Evolutionary conservation across 2,888 invertebrate species (phyloP).

Genomic region (Meganola albula): DNA sequence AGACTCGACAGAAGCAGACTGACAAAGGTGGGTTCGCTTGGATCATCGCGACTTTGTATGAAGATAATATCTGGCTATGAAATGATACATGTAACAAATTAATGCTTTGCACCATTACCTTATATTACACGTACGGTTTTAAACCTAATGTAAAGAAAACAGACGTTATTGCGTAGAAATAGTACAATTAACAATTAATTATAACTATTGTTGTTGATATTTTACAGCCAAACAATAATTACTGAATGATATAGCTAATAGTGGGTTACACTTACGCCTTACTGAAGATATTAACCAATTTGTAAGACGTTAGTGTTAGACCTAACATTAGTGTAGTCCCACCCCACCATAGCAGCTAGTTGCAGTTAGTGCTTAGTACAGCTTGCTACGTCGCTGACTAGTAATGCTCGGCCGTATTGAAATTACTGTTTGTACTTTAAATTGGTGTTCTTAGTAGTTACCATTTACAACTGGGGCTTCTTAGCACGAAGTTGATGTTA

Average conservation of each 20-base stretch:
- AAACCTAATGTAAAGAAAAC: conserved; percentile 37
- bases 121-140: conserved; percentile 45
- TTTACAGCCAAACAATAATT: conserved; percentile 43
- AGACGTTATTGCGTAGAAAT: conserved; percentile 35
- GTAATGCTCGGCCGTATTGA: conserved; percentile 37
- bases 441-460: conserved; percentile 27
- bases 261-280: conserved; percentile 31
- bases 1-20: no score
- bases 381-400: conserved; percentile 54
- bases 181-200: no score
- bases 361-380: no score
- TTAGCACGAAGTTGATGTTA: no score
- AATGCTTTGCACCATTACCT: conserved; percentile 59
- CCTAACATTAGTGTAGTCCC: no score
- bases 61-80: conserved; percentile 30
- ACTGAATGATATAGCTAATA: conserved; percentile 40
- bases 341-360: no score
- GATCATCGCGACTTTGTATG: conserved; percentile 23
- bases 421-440: conserved; percentile 41
- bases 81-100: conserved; percentile 37
- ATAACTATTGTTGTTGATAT: conserved; percentile 32
- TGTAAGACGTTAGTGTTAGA: no score
- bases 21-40: conserved; percentile 28
- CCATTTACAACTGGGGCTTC: no score
- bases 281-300: no score